These are phyloP conservation scores for Pediacus dermestoides DNA, from an alignment of 2,888 invertebrate genomes.

Conservation along the genomic window DNA sequence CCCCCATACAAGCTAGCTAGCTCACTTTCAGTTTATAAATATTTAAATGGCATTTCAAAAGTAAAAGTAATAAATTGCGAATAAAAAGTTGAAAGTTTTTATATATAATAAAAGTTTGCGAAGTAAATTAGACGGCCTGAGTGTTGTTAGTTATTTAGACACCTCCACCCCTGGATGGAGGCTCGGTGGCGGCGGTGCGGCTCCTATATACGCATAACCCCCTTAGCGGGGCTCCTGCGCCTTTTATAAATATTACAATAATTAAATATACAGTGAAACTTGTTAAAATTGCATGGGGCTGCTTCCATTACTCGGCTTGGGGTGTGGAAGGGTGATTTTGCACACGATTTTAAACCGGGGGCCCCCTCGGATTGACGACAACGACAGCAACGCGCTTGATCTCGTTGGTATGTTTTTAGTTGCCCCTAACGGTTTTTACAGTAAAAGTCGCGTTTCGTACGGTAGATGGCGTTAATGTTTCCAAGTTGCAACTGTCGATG, in stretches of 20 bases:
- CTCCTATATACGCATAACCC: constrained; percentile 23
- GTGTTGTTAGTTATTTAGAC: constrained; percentile 41
- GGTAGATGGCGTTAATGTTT: no score
- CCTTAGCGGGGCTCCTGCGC: constrained; percentile 35
- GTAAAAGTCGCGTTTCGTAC: no score
- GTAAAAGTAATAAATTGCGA: constrained; percentile 30
- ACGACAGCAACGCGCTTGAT: no score
- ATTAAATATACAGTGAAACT: constrained; percentile 48
- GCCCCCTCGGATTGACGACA: no score
- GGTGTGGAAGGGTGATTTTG: constrained; percentile 32
- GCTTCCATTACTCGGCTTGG: constrained; percentile 36
- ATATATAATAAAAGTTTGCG: constrained; percentile 40
- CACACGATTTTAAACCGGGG: constrained; percentile 18
- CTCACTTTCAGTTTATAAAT: constrained; percentile 21
- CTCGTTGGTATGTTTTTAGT: no score
- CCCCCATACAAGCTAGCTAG: no score
- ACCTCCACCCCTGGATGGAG: constrained; percentile 25
- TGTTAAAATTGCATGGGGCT: constrained; percentile 42
- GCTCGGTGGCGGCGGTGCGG: constrained; percentile 1
- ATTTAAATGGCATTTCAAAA: constrained; percentile 22
- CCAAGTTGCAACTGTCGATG: no score
- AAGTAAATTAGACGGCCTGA: constrained; percentile 40
- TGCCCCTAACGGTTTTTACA: no score
- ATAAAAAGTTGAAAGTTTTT: constrained; percentile 35
- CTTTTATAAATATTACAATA: constrained; percentile 51